Conservation (phyloP, 2,888 invertebrate species). For the Glomeris marginata region DNA sequence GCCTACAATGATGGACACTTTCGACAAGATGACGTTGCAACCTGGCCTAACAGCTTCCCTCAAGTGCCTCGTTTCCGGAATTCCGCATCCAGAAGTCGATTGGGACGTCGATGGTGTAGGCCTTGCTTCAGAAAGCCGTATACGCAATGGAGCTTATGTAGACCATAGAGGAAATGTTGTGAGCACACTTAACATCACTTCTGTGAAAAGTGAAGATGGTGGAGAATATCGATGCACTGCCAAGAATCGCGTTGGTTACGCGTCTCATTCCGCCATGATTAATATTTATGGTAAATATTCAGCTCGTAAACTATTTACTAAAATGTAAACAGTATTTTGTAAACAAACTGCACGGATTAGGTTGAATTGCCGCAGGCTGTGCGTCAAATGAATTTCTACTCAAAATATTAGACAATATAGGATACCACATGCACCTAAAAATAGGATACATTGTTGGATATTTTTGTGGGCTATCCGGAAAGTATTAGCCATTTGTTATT, state of each 20-base stretch:
- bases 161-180: constrained; percentile 7
- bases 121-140: constrained; percentile 4
- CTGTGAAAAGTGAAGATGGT: constrained; percentile 10
- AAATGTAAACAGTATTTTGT: neutral
- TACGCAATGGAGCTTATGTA: neutral
- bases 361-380: no score
- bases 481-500: no score
- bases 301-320: neutral
- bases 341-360: no score
- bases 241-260: constrained; percentile 8
- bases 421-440: no score
- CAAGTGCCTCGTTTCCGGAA: constrained; percentile 9
- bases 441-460: no score
- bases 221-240: constrained; percentile 9
- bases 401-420: no score
- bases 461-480: no score
- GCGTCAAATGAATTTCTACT: no score
- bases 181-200: constrained; percentile 7
- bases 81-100: constrained; percentile 6
- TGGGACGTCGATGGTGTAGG: constrained; percentile 9
- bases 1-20: constrained; percentile 9
- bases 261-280: constrained; percentile 3
- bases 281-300: constrained; percentile 12
- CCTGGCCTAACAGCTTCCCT: constrained; percentile 5
- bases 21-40: constrained; percentile 5